Base-by-base conservation (phyloP, 2,113 vertebrate genomes). In the Atherinomorus stipes region DNA sequence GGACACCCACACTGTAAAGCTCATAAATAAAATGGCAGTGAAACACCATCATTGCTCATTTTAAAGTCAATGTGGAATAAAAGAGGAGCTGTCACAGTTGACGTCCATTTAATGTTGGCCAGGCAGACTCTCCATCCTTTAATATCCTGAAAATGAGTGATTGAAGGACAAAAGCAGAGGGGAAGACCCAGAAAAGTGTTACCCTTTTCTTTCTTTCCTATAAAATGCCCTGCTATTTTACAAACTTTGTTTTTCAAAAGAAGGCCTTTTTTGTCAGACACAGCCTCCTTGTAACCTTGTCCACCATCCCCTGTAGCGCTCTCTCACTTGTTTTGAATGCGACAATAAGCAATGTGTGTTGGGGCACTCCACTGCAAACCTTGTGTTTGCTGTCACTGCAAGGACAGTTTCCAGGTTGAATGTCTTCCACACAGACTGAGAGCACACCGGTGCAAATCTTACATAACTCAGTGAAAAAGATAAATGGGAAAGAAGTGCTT, bases 271-370 rank as follows among this genome's bases (percentile, higher is more conserved):
- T 73, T 69, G 77, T 67, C 49, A 60, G 28, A 64, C 74, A 50
- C 58, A 64, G 70, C 66, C 71, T 74, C 64, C 31, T 73, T 64
- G 57, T 86, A 54, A 86, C 85, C 85, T 87, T 80, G 74, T 71
- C 80, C 31, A 23, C 45, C 10, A 31, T 65, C 81, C 83, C 85
- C 79, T 95, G 96, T 3, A 95, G 93, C 0, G 92, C 94, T 0
- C 92, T 94, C 77, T 95, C 91, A 93, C 85, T 94, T 96, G 75
- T 94, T 95, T 89, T 95, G 95, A 0, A 94, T 94, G 92, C 95
- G 95, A 64, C 93, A 90, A 73, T 93, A 95, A 53, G 92, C 67
- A 94, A 92, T 0, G 45, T 75, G 64, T 38, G 66, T 38, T 11
- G 51, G 64, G 49, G 53, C 63, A 19, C 65, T 68, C 69, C 64